phyloP scores from a whole-genome alignment of 2,888 invertebrate species.

The Agriopis leucophaearia region DNA sequence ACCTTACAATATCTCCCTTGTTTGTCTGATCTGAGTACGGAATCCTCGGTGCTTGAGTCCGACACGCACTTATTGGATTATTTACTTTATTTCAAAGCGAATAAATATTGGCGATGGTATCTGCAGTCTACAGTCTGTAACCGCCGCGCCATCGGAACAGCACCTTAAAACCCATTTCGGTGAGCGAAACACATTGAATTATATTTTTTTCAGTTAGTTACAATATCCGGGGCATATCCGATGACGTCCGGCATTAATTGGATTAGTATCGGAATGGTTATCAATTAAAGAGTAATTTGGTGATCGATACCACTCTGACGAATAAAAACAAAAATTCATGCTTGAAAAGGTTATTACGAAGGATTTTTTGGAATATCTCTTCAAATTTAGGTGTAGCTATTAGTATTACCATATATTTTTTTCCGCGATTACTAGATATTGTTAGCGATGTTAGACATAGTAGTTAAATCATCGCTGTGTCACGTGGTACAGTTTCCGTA shows the following conservation, averaged over 20 bases:
- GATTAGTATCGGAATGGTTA: conserved; percentile 37
- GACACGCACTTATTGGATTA: too few relatives aligned
- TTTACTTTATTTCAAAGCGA: too few relatives aligned
- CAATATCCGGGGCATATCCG: conserved; percentile 45
- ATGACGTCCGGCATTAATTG: conserved; percentile 44
- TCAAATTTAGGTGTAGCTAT: conserved; percentile 1
- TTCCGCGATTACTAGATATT: too few relatives aligned
- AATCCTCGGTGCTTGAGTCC: too few relatives aligned
- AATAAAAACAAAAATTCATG: conserved; percentile 10
- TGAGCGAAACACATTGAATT: conserved; percentile 54
- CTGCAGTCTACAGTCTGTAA: neutral
- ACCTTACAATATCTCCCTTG: too few relatives aligned
- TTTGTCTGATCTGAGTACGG: too few relatives aligned
- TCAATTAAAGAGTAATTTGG: conserved; percentile 38
- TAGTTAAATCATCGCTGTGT: too few relatives aligned
- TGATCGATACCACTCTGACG: conserved; percentile 24
- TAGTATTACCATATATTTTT: neutral
- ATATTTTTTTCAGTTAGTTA: conserved; percentile 52
- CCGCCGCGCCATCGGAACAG: neutral
- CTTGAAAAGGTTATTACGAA: conserved; percentile 10
- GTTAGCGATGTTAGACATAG: too few relatives aligned
- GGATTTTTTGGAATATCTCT: conserved; percentile 8
- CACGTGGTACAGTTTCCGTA: too few relatives aligned
- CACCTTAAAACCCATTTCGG: conserved; percentile 53
- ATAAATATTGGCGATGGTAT: neutral